Base-by-base conservation (phyloP, 2,113 vertebrate genomes). In the Embiotoca jacksoni region DNA sequence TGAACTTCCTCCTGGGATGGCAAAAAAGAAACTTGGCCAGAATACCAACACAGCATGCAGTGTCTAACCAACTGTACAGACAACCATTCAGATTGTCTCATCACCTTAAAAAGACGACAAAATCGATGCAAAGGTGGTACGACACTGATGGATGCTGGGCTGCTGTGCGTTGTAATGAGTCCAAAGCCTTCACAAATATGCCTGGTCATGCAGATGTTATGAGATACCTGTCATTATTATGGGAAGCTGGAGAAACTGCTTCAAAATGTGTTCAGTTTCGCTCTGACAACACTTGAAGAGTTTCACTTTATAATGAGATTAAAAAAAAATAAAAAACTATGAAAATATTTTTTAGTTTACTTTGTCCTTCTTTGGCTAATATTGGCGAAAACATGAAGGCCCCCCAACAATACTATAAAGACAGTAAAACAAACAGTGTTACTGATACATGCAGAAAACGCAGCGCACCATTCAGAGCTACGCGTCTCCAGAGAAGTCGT, bases 1-100 rank as follows among this genome's bases (percentile, higher is more conserved):
- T 92, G 85, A 86, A 78, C 81, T 66, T 88, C 88, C 88, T 91
- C 88, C 74, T 49, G 85, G 89, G 91, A 92, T 69, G 70, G 82
- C 80, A 53, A 52, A 75, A 23, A 73, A 52, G 75, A 50, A 85
- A 78, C 83, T 75, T 55, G 58, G 67, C 72, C 58, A 14, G 91
- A 93, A 93, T 93, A 91, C 81, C 60, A 87, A 90, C 80, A 3
- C 47, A 55, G 80, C 7, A 44, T 83, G 67, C 59, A 69, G 81
- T 30, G 23, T 81, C 76, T 77, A 47, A 58, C 5, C 47, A 46
- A 88, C 78, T 81, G 72, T 87, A 84, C 73, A 66, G 72, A 73
- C 75, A 73, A 41, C 14, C 77, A 15, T 50, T 86, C 74, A 69
- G 31, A 77, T 11, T 50, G 30, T 72, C 64, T 72, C 83, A 80